Conservation (phyloP, 2,888 invertebrate species). For the Cerceris ruficornis region DNA sequence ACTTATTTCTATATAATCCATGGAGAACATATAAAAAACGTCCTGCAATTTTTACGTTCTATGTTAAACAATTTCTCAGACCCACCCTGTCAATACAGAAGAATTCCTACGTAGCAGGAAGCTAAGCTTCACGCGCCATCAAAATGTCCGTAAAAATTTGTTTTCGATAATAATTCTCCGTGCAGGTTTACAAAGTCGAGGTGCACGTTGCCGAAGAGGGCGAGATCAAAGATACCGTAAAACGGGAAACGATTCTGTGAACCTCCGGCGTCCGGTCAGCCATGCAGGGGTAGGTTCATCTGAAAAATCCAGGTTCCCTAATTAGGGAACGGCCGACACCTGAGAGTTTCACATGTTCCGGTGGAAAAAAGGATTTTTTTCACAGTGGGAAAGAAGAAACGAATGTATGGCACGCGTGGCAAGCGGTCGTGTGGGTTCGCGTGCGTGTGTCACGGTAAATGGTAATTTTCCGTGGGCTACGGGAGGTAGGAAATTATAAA, state of each 20-base stretch:
- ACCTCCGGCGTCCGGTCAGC: background rate
- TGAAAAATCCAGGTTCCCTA: slow-evolving; percentile 22
- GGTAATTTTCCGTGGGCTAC: slow-evolving; percentile 34
- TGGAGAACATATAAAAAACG: too few relatives aligned
- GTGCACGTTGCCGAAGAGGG: background rate
- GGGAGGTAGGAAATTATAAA: slow-evolving; percentile 23
- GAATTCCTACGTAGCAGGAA: too few relatives aligned
- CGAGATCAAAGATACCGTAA: background rate
- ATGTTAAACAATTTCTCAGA: too few relatives aligned
- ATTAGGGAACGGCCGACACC: slow-evolving; percentile 15
- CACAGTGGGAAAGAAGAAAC: background rate
- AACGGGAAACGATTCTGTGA: background rate
- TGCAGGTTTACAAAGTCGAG: background rate
- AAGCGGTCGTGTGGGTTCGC: background rate
- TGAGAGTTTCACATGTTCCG: too few relatives aligned
- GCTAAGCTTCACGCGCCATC: background rate
- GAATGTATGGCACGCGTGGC: background rate
- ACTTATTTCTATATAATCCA: too few relatives aligned
- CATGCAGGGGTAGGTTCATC: slow-evolving; percentile 8
- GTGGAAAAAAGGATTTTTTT: slow-evolving; percentile 4
- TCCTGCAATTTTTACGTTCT: too few relatives aligned
- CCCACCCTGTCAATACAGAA: too few relatives aligned
- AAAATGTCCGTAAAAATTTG: slow-evolving; percentile 11
- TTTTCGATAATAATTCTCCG: slow-evolving; percentile 29
- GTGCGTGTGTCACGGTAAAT: slow-evolving; percentile 16